Evolutionary conservation across 1,140 invertebrate species (phyloP), one percentile per base, ranked within the genome.

Genomic region (Saccostrea echinata): DNA sequence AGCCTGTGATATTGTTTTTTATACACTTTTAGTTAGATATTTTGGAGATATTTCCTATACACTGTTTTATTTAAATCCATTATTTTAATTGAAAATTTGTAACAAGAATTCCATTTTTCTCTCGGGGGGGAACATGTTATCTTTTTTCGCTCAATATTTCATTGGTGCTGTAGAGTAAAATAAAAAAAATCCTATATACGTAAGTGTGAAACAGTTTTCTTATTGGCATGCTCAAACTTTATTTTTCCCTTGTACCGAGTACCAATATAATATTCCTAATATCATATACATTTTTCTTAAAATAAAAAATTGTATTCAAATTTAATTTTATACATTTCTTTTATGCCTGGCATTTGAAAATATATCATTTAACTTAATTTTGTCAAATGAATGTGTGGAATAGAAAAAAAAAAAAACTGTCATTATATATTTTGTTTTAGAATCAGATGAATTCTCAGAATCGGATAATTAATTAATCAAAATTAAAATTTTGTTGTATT

Each of bases 111-210:
- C 57, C 57, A 64, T n/a, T 64, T 64, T 76, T 76, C 11, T 76
- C 16, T 13, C 13, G 30, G 68, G 68, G n/a, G 30, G 68, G 30
- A 76, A 35, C 16, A 33, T 76, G 27, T 76, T 27, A 71, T 33
- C 30, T 76, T 76, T 76, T 76, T 30, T 30, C 27, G 68, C 68
- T 76, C 68, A 76, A 76, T 76, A 76, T 76, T 76, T 76, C 68
- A 76, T 76, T 76, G 68, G 68, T 76, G 68, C 68, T 76, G 68
- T 76, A 30, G 68, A 76, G 24, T 13, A 57, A 30, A 33, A 33
- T 16, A 35, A 30, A 76, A 30, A 16, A 21, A 64, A 21, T 64
- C 24, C 43, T 43, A 43, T 43, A 43, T 43, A 61, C 16, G 21
- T 61, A 61, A 21, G 18, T 21, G 55, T 21, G 55, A n/a, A 8